These are phyloP conservation scores for Drosophila santomea DNA, from an alignment of 1,140 invertebrate genomes.

Conservation along the genomic window DNA sequence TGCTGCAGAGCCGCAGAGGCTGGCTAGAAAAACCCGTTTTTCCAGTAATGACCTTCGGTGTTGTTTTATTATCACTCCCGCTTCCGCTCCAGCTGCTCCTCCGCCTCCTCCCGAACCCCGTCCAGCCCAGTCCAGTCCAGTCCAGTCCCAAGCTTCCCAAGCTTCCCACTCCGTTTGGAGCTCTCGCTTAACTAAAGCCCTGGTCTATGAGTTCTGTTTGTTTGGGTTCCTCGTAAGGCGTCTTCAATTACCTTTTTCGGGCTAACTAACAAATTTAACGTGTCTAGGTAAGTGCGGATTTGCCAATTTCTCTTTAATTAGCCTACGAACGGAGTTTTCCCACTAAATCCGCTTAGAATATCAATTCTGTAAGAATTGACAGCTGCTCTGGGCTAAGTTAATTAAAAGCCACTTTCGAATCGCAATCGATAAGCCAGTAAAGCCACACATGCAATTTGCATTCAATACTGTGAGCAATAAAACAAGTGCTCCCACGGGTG, in stretches of 20 bases:
- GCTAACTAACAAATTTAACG: conserved; percentile 15
- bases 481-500: conserved; percentile 26
- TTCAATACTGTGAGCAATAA: conserved; percentile 23
- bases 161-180: neutral
- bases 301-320: conserved; percentile 41
- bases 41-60: conserved; percentile 81
- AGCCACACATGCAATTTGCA: conserved; percentile 29
- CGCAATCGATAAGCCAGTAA: conserved; percentile 46
- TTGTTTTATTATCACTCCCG: conserved; percentile 68
- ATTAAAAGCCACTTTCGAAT: conserved; percentile 49
- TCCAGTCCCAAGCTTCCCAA: too few species aligned
- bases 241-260: conserved; percentile 37
- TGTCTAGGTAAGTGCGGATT: conserved; percentile 13
- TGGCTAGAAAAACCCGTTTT: conserved; percentile 70
- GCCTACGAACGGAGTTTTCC: conserved; percentile 3
- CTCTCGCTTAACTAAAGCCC: conserved; percentile 36
- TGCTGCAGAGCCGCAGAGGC: conserved; percentile 34
- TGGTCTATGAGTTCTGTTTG: conserved; percentile 7
- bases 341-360: conserved; percentile 28
- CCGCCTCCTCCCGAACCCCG: neutral
- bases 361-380: conserved; percentile 17
- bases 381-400: conserved; percentile 24
- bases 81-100: conserved; percentile 22
- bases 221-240: neutral
- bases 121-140: neutral